A percentile compares a stretch with the other conserved stretches of the same genome.
Conservation (phyloP, 2,888 invertebrate genomes). For the Agriopis marginaria region DNA sequence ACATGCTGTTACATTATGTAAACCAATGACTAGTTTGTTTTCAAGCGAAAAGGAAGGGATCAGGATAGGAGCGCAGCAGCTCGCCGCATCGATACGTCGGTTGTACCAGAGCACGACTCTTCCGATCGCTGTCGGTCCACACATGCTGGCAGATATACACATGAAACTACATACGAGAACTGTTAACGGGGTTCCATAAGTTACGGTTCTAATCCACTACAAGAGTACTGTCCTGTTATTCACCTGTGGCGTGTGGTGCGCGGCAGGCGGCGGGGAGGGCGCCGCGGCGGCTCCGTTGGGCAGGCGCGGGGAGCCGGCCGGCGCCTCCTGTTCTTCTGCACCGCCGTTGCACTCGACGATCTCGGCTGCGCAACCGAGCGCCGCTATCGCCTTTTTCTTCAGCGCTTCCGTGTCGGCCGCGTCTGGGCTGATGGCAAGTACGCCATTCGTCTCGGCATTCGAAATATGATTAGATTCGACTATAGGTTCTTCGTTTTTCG, state of each 20-base stretch:
- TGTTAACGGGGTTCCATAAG: constrained; percentile 71
- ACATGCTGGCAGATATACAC: constrained; percentile 79
- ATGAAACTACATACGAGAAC: constrained; percentile 76
- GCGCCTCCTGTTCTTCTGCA: constrained; percentile 20
- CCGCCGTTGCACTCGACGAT: constrained; percentile 64
- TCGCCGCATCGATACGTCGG: constrained; percentile 36
- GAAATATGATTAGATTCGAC: constrained; percentile 47
- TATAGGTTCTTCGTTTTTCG: constrained; percentile 39
- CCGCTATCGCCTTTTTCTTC: constrained; percentile 57
- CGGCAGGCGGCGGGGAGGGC: constrained; percentile 44
- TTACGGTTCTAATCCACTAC: constrained; percentile 80
- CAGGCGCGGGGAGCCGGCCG: constrained; percentile 35
- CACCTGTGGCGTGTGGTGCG: constrained; percentile 70
- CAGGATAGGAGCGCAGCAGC: constrained; percentile 51
- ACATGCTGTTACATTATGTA: constrained; percentile 62
- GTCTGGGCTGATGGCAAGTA: constrained; percentile 43
- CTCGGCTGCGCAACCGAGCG: constrained; percentile 50
- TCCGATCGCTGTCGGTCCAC: constrained; percentile 73
- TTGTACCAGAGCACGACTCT: constrained; percentile 54
- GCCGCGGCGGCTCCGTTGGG: constrained; percentile 32
- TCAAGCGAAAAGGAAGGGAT: constrained; percentile 58
- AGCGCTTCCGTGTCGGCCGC: constrained; percentile 55
- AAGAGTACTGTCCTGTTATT: constrained; percentile 73
- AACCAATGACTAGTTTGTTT: constrained; percentile 42
- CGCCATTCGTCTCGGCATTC: constrained; percentile 44